phyloP scores from a whole-genome alignment of 2,888 invertebrate species.

The Odontomyia ornata region DNA sequence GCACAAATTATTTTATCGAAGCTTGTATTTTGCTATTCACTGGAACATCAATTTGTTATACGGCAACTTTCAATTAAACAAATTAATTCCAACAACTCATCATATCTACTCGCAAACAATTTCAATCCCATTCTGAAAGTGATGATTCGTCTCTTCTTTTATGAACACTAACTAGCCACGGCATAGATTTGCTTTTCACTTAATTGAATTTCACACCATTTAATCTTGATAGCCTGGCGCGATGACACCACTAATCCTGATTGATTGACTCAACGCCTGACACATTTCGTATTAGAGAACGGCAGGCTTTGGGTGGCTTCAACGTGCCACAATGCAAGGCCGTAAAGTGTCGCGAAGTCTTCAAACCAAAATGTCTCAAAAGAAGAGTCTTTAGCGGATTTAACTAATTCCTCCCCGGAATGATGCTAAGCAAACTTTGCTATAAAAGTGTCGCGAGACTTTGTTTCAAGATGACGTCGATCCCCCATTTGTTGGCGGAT shows the following conservation, averaged over 20 bases:
- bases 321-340: constrained; percentile 7
- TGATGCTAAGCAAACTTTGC: not conserved
- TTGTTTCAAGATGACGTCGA: constrained; percentile 4
- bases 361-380: constrained; percentile 9
- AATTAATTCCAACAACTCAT: too few relatives aligned
- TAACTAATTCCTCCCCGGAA: constrained; percentile 29
- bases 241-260: constrained; percentile 44
- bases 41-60: too few relatives aligned
- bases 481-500: not conserved
- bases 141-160: constrained; percentile 31
- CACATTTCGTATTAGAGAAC: constrained; percentile 43
- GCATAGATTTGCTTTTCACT: constrained; percentile 43
- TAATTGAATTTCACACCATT: constrained; percentile 43
- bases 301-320: constrained; percentile 28
- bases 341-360: constrained; percentile 30
- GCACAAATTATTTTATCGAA: too few relatives aligned
- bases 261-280: constrained; percentile 42
- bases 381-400: constrained; percentile 37
- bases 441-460: constrained; percentile 24
- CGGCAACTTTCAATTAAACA: too few relatives aligned
- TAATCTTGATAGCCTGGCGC: constrained; percentile 33
- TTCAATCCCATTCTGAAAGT: constrained; percentile 7
- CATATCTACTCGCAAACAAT: not conserved
- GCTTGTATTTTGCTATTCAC: too few relatives aligned
- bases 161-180: constrained; percentile 23